These are phyloP conservation scores for Teleogryllus oceanicus DNA, from an alignment of 2,888 invertebrate genomes.

Conservation along the genomic window DNA sequence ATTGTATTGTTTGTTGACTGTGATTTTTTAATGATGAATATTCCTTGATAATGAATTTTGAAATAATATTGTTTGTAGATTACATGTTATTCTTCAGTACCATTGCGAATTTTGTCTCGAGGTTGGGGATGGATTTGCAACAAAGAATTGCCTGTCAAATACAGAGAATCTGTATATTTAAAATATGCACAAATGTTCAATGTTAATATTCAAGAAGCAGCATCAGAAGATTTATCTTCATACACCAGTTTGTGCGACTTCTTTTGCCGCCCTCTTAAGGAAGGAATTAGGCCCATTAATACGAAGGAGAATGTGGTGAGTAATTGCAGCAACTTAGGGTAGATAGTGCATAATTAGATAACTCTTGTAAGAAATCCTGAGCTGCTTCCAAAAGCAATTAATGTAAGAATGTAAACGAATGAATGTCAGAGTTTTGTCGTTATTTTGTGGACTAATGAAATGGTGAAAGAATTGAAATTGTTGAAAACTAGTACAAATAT, in stretches of 20 bases:
- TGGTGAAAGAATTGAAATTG: too few relatives aligned
- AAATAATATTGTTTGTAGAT: constrained; percentile 52
- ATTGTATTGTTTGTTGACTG: neutral
- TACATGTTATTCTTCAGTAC: constrained; percentile 77
- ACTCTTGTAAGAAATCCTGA: too few relatives aligned
- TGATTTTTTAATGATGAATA: constrained; percentile 36
- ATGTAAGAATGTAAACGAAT: too few relatives aligned
- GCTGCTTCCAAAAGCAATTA: too few relatives aligned
- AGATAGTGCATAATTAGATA: too few relatives aligned
- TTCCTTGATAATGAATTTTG: constrained; percentile 5
- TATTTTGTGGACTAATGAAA: too few relatives aligned
- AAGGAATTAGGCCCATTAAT: constrained; percentile 72
- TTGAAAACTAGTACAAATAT: too few relatives aligned
- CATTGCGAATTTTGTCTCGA: constrained; percentile 78
- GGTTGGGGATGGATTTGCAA: constrained; percentile 85
- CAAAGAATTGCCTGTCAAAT: constrained; percentile 65
- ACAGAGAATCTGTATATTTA: constrained; percentile 72
- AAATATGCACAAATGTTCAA: constrained; percentile 75
- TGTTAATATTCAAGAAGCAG: constrained; percentile 83
- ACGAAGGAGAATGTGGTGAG: constrained; percentile 62
- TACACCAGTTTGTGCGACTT: constrained; percentile 86
- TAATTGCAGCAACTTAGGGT: too few relatives aligned
- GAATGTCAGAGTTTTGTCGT: too few relatives aligned
- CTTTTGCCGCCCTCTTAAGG: constrained; percentile 77
- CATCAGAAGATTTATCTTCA: constrained; percentile 64